Percentiles rank a stretch among this genome's conserved stretches.
Conservation (phyloP, 1,140 invertebrate species). For the Phenacoccus solenopsis region DNA sequence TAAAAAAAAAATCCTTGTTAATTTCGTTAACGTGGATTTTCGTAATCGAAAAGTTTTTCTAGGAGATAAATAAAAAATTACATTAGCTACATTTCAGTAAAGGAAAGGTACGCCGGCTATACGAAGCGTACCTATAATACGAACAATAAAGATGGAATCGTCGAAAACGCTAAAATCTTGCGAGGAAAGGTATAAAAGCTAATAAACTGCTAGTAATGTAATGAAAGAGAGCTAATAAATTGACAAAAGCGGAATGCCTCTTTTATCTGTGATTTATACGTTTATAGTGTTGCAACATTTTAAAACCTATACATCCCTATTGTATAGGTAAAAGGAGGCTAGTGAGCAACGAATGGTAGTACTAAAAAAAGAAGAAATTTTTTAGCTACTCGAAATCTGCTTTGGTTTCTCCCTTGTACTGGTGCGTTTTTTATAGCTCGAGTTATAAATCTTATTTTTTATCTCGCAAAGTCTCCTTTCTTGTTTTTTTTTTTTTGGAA, state of each 20-base stretch:
- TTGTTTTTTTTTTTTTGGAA: neutral
- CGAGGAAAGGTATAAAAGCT: neutral
- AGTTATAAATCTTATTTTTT: neutral
- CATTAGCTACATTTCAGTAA: too few species aligned
- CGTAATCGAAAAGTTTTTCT: too few species aligned
- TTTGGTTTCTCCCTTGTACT: neutral
- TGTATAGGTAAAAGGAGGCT: too few species aligned
- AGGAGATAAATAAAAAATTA: too few species aligned
- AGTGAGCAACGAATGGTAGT: neutral
- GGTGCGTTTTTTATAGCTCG: neutral
- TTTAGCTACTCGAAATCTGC: neutral
- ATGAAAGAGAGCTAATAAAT: neutral
- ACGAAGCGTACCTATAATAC: too few species aligned
- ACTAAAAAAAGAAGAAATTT: neutral
- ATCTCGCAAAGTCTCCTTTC: neutral
- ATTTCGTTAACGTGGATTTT: too few species aligned
- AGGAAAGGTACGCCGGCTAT: too few species aligned
- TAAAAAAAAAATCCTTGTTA: too few species aligned
- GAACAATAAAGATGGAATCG: neutral
- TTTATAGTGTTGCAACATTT: neutral
- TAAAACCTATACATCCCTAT: neutral
- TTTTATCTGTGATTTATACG: neutral
- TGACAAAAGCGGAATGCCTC: constrained; percentile 1
- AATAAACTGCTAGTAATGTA: neutral
- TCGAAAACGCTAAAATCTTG: neutral